A percentile compares a stretch with the other conserved stretches of the same genome.
Conservation (phyloP, 2,888 invertebrate species). For the Rotaria magnacalcarata region DNA sequence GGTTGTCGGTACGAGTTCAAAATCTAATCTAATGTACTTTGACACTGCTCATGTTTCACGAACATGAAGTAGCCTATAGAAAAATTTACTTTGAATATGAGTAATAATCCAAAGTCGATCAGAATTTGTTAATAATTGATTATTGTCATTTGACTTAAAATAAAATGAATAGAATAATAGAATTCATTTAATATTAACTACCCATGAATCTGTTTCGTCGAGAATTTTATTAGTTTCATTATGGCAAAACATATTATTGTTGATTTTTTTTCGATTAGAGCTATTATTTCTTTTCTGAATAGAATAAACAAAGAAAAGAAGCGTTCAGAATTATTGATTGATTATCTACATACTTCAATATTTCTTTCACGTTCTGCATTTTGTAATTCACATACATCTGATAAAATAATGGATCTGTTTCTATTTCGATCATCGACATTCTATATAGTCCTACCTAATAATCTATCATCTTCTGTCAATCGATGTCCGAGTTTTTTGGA, state of each 20-base stretch:
- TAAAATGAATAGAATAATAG: background rate
- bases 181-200: background rate
- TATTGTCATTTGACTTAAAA: background rate
- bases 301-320: background rate
- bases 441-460: too few relatives aligned
- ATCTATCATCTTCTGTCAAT: too few relatives aligned
- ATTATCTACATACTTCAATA: background rate
- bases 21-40: too few relatives aligned
- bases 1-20: too few relatives aligned
- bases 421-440: too few relatives aligned
- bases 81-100: background rate
- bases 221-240: too few relatives aligned
- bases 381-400: background rate
- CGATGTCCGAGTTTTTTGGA: too few relatives aligned
- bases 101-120: constrained; percentile 12
- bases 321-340: too few relatives aligned
- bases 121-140: background rate
- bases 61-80: too few relatives aligned
- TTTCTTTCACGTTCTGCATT: background rate
- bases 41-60: too few relatives aligned
- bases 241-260: too few relatives aligned
- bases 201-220: background rate
- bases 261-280: background rate
- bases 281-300: background rate
- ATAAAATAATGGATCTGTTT: background rate